A percentile compares a stretch with the other conserved stretches of the same genome.
phyloP scores from a whole-genome alignment of 1,140 invertebrate species.

The Leptonema lineaticorne region DNA sequence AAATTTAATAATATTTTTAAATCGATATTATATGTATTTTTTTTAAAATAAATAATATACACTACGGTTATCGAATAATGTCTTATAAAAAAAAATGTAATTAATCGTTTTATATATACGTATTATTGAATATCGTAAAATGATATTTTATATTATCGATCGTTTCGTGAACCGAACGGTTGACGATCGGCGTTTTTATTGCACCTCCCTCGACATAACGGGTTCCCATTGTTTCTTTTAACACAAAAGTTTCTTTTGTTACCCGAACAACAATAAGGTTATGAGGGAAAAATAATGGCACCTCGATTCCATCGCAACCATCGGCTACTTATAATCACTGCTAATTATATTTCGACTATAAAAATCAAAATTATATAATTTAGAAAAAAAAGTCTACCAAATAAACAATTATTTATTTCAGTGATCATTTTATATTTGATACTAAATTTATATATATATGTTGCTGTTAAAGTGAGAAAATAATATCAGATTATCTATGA shows the following conservation, averaged over 20 bases:
- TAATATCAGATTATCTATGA: no score
- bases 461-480: no score
- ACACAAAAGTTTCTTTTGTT: conserved; percentile 34
- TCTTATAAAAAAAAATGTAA: no score
- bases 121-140: background rate
- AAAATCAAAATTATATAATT: conserved; percentile 25
- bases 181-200: background rate
- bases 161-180: background rate
- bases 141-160: background rate
- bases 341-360: conserved; percentile 36
- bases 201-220: conserved; percentile 22
- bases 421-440: no score
- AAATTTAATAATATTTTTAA: no score
- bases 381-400: no score
- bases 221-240: conserved; percentile 33
- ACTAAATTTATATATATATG: no score
- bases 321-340: conserved; percentile 35
- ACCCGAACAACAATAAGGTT: conserved; percentile 26
- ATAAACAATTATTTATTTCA: no score
- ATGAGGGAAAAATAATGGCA: conserved; percentile 35
- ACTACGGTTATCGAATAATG: no score
- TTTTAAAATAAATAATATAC: no score
- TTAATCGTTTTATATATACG: background rate
- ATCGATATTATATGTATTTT: no score
- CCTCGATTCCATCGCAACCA: conserved; percentile 15